These are phyloP conservation scores for Uria aalge DNA, from an alignment of 2,113 vertebrate genomes.

Conservation along the genomic window DNA sequence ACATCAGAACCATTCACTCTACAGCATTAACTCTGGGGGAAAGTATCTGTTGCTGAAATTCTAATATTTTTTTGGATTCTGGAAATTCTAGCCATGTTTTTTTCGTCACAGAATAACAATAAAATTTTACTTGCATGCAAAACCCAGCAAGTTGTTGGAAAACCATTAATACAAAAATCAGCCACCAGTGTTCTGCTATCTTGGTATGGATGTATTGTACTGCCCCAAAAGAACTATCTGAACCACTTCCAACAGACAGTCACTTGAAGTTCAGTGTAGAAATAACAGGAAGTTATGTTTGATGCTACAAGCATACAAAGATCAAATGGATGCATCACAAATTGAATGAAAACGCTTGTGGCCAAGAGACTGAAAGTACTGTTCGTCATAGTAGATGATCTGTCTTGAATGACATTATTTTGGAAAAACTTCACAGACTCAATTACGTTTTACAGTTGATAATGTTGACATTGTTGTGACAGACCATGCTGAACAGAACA, in stretches of 20 bases:
- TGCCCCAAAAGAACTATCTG: not conserved
- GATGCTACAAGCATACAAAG: not conserved
- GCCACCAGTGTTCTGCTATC: not conserved
- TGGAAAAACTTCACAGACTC: not conserved
- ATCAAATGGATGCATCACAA: not conserved
- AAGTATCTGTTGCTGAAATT: not conserved
- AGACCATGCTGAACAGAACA: slow-evolving; percentile 2
- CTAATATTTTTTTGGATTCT: not conserved
- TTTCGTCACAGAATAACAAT: not conserved
- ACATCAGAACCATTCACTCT: not conserved
- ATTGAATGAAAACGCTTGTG: not conserved
- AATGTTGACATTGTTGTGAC: slow-evolving; percentile 33
- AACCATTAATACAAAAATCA: not conserved
- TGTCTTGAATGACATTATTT: slow-evolving; percentile 13
- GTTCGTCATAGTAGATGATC: not conserved
- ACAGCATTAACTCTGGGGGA: not conserved
- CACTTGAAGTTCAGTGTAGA: not conserved
- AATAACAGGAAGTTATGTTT: not conserved
- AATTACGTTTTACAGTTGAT: not conserved
- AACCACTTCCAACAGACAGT: not conserved
- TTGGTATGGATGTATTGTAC: not conserved
- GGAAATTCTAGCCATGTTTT: not conserved
- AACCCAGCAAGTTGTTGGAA: not conserved
- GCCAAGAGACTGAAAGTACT: not conserved
- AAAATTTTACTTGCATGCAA: not conserved